Evolutionary conservation across 37 sponge, comb jelly and placozoan genomes (phyloP), one percentile per base, ranked within the genome.

Genomic region (Agelas oroides): DNA sequence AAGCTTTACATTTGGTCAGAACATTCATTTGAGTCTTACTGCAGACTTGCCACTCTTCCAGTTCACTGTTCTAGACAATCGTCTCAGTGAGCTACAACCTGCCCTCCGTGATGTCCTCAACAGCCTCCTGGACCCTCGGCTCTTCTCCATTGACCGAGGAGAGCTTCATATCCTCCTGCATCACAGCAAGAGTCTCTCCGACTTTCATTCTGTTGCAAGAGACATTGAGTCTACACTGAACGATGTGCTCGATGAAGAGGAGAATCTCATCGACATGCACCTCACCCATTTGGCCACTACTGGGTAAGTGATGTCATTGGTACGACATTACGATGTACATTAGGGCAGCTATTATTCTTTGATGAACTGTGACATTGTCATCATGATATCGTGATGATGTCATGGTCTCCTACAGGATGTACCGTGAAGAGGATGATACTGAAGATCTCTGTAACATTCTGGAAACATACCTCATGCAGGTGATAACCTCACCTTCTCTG

Each of bases 401-500:
- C 3, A 61, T 23, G 63, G 14, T 11, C 63, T 14, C 11, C n/a
- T 11, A 61, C 64, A 88, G 89, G 17, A 53, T 38, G 34, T 59
- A 79, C 20, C 71, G 90, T 65, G 67, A 62, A 27, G 38, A 17
- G 28, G 90, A 84, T 27, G 90, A 89, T 31, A 84, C 69, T 60
- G 90, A 89, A 63, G 90, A 89, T 21, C 30, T 89, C 20, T 56
- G 72, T 18, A 89, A 89, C 78, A 77, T 89, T 23, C 75, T 89
- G 21, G 90, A 89, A 46, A 34, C 80, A 1, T 84, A 74, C 65
- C n/a, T 21, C 46, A 80, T 89, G 90, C 90, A 89, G 82, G 88
- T 88, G 2, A 64, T 16, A 21, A n/a, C n/a, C n/a, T n/a, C n/a
- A n/a, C n/a, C n/a, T n/a, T n/a, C n/a, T n/a, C n/a, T n/a, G n/a